Evolutionary conservation across 2,113 vertebrate genomes (phyloP), one percentile per base, ranked within the genome.

Genomic region (Morphnarchus princeps): DNA sequence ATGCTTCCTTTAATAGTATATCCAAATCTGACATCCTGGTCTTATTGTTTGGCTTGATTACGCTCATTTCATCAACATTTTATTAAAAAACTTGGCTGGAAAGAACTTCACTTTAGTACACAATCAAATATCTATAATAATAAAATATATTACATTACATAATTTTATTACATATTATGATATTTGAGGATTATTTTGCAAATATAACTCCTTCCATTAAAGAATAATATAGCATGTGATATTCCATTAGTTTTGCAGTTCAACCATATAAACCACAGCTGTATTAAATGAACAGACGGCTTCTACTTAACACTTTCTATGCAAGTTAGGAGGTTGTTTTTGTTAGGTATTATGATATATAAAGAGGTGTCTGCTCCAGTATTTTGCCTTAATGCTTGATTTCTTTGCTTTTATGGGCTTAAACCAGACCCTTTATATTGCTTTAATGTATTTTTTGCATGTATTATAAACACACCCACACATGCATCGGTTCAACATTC

Each of bases 401-500:
- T 89, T 91, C 40, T 72, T 93, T 58, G 45, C 38, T 87, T 96
- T 92, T 83, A 36, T 94, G 70, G 49, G 49, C 54, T 63, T 94
- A 92, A 94, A 62, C 14, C 22, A 94, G 89, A 63, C 16, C n/a
- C 42, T 89, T 95, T 93, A 67, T 90, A 83, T 59, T 86, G 20
- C 63, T 92, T 93, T 89, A 90, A 82, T 93, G 38, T 94, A 61
- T 83, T 91, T 96, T 91, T 92, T 95, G 69, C 69, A 66, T 96
- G 24, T 83, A 58, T 93, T 93, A 90, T 65, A 70, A 77, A 73
- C 80, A 87, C 87, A 65, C 95, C 88, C 88, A 95, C 88, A 71
- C 82, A 91, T 43, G 24, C 73, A 94, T 92, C 77, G 74, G 55
- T 93, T 96, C 85, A 92, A 80, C 93, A 93, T 97, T 96, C 93